Evolutionary conservation across 2,888 invertebrate species (phyloP).

Genomic region (Calameuta filiformis): DNA sequence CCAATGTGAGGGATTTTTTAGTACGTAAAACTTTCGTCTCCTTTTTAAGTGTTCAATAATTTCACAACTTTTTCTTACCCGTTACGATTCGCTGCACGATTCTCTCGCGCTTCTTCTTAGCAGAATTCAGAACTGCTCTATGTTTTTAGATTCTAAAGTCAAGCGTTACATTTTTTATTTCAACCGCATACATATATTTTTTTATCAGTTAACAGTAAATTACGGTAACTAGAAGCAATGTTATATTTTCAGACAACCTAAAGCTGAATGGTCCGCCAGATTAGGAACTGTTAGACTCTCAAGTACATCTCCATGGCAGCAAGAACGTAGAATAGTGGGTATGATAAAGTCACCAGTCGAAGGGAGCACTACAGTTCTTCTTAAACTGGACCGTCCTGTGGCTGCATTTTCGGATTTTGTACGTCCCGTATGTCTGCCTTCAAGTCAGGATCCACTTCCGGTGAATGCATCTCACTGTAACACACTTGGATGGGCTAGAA

Average conservation of each 20-base stretch:
- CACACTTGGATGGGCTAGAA: conserved; percentile 87
- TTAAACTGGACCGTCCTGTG: conserved; percentile 82
- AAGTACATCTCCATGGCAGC: conserved; percentile 88
- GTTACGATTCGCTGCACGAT: background rate
- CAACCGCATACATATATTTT: background rate
- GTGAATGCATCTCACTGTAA: conserved; percentile 74
- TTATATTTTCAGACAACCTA: conserved; percentile 74
- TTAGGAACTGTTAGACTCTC: conserved; percentile 82
- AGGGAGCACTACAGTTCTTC: conserved; percentile 85
- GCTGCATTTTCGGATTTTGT: conserved; percentile 82
- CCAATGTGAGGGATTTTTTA: background rate
- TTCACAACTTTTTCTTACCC: background rate
- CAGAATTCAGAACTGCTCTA: background rate
- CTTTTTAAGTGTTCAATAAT: conserved; percentile 4
- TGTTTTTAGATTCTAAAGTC: background rate
- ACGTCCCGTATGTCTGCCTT: conserved; percentile 83
- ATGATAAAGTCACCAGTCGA: conserved; percentile 92
- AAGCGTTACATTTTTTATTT: background rate
- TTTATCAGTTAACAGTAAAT: background rate
- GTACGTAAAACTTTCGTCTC: background rate
- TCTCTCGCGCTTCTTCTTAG: background rate
- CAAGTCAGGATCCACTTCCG: conserved; percentile 67
- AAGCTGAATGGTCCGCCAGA: conserved; percentile 87
- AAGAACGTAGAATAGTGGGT: conserved; percentile 84
- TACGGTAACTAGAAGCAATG: background rate